Evolutionary conservation across 2,888 invertebrate genomes (phyloP).

Genomic region (Ypsolopha sequella): DNA sequence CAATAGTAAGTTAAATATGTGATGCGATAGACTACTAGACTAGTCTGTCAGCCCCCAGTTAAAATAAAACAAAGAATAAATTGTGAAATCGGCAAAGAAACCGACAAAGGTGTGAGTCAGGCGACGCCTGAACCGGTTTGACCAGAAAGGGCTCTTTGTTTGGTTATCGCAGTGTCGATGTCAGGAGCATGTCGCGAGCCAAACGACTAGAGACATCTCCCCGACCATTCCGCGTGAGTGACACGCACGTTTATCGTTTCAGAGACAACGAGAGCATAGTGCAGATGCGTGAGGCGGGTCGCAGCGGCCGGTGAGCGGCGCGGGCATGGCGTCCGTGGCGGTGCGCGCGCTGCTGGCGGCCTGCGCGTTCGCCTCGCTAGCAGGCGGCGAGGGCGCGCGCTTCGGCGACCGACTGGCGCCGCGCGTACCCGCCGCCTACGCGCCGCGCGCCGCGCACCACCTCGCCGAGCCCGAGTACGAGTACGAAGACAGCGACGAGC

Average conservation of each 20-base stretch:
- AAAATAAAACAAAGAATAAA: too few relatives aligned
- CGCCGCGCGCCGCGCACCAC: slow-evolving; percentile 37
- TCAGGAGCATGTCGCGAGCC: slow-evolving; percentile 28
- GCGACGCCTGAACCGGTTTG: slow-evolving; percentile 52
- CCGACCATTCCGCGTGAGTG: slow-evolving; percentile 21
- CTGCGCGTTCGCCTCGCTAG: slow-evolving; percentile 32
- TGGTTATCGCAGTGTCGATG: slow-evolving; percentile 38
- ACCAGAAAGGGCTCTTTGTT: slow-evolving; percentile 44
- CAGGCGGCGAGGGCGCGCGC: slow-evolving; percentile 36
- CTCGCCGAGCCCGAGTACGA: slow-evolving; percentile 22
- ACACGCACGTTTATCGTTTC: slow-evolving; percentile 32
- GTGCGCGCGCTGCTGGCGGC: slow-evolving; percentile 43
- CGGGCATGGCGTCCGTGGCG: slow-evolving; percentile 39
- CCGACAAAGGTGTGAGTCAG: slow-evolving; percentile 24
- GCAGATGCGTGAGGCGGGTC: slow-evolving; percentile 25
- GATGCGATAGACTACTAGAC: too few relatives aligned
- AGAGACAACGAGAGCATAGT: slow-evolving; percentile 29
- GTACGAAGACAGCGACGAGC: slow-evolving; percentile 41
- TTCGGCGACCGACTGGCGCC: slow-evolving; percentile 55
- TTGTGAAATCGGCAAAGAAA: too few relatives aligned
- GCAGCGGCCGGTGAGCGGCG: slow-evolving; percentile 31
- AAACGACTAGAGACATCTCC: too few relatives aligned
- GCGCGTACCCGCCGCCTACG: slow-evolving; percentile 50
- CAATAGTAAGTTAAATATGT: too few relatives aligned
- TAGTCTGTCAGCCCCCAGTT: too few relatives aligned